Conservation (phyloP, 2,113 vertebrate species). For the Oxyruncus cristatus region DNA sequence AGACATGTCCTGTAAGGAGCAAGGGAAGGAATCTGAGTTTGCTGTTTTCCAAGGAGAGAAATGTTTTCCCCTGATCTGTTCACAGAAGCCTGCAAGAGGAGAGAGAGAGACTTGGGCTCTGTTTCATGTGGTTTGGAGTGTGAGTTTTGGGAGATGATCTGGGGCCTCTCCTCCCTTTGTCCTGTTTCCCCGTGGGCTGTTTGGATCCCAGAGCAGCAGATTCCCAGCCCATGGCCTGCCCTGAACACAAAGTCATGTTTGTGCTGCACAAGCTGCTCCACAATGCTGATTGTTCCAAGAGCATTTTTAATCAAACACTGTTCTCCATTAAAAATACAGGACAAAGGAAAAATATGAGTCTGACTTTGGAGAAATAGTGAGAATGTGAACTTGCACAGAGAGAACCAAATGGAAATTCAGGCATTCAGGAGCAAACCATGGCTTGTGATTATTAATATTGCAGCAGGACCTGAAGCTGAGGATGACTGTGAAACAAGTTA, state of each 20-base stretch:
- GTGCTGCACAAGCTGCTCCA: constrained; percentile 19
- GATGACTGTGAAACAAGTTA: background rate
- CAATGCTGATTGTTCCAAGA: constrained; percentile 23
- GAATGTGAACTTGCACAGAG: background rate
- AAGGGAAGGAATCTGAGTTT: background rate
- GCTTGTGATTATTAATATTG: background rate
- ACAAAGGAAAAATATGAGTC: background rate
- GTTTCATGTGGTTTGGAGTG: background rate
- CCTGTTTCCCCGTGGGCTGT: background rate
- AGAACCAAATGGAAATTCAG: background rate
- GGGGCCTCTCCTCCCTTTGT: background rate
- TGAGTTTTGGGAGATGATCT: background rate
- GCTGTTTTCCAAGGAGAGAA: background rate
- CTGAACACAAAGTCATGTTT: constrained; percentile 13
- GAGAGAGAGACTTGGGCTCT: background rate
- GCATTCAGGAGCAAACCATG: background rate
- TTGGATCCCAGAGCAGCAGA: background rate
- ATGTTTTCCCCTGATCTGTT: background rate
- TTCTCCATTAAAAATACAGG: background rate
- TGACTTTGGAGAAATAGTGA: background rate
- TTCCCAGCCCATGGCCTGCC: background rate
- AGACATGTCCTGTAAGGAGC: background rate
- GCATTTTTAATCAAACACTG: background rate
- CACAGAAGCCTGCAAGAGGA: background rate
- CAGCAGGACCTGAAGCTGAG: background rate